A percentile compares a stretch with the other conserved stretches of the same genome.
These are phyloP conservation scores for Coptotermes formosanus DNA, from an alignment of 1,140 invertebrate species.

Conservation along the genomic window DNA sequence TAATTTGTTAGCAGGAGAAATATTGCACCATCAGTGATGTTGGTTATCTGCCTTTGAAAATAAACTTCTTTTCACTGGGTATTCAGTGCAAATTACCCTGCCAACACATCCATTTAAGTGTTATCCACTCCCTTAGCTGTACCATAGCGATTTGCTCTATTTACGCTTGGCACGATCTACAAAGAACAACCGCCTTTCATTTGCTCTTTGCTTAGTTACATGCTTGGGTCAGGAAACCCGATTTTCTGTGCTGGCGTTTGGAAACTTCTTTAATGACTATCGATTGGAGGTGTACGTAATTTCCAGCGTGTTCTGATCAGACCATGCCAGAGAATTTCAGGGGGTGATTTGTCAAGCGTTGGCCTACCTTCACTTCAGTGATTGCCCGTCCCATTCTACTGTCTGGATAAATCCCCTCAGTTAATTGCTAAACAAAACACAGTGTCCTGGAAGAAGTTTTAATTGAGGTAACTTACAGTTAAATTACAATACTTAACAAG, in stretches of 20 bases:
- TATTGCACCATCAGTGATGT: too few relatives aligned
- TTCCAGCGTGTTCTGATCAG: not conserved
- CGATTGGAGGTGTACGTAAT: not conserved
- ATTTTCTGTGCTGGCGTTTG: not conserved
- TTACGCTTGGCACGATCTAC: too few relatives aligned
- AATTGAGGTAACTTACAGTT: not conserved
- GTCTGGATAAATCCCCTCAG: not conserved
- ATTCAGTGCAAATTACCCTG: too few relatives aligned
- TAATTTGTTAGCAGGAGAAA: too few relatives aligned
- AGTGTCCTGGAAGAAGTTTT: not conserved
- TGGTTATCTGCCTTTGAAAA: too few relatives aligned
- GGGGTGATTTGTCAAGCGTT: not conserved
- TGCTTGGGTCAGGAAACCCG: not conserved
- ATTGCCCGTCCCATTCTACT: not conserved
- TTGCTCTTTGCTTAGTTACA: too few relatives aligned
- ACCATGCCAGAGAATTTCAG: not conserved
- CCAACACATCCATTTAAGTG: too few relatives aligned
- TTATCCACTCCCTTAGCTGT: too few relatives aligned
- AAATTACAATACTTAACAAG: not conserved
- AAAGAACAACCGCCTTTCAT: too few relatives aligned
- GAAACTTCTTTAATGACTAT: slow-evolving; percentile 10
- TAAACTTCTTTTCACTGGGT: too few relatives aligned
- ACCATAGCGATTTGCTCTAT: too few relatives aligned
- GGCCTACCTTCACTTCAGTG: not conserved
- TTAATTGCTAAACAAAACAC: not conserved